These are phyloP conservation scores for Lucinisca nassula DNA, from an alignment of 2,888 invertebrate genomes.

Conservation along the genomic window DNA sequence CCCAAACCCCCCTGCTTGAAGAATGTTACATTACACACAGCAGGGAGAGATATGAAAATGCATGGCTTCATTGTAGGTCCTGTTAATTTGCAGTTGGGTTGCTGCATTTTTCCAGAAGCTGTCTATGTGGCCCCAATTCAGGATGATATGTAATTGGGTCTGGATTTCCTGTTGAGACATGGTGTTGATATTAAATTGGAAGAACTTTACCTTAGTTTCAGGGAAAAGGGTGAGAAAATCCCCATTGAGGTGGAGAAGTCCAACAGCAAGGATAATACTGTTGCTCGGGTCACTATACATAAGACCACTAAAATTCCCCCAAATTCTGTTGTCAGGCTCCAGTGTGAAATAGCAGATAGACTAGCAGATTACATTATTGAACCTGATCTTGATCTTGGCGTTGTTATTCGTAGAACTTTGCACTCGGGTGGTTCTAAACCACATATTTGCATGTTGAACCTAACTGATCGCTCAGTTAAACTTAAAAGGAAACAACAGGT, in stretches of 20 bases:
- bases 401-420: slow-evolving; percentile 41
- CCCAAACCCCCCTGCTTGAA: too few relatives aligned
- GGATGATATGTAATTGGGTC: too few relatives aligned
- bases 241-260: not conserved
- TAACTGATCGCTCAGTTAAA: slow-evolving; percentile 11
- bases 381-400: slow-evolving; percentile 11
- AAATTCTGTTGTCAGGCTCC: slow-evolving; percentile 35
- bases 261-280: not conserved
- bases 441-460: slow-evolving; percentile 33
- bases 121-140: too few relatives aligned
- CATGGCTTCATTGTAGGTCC: too few relatives aligned
- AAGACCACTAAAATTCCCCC: slow-evolving; percentile 38
- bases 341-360: not conserved
- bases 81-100: too few relatives aligned
- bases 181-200: too few relatives aligned
- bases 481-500: slow-evolving; percentile 27
- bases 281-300: slow-evolving; percentile 18
- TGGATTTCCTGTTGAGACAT: too few relatives aligned
- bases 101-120: too few relatives aligned
- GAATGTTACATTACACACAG: too few relatives aligned
- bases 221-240: not conserved
- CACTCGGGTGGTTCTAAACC: slow-evolving; percentile 8
- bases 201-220: not conserved
- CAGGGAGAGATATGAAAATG: too few relatives aligned
- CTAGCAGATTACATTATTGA: slow-evolving; percentile 43